Evolutionary conservation across 53 echinoderm and acorn worm species (phyloP).

Genomic region (Paelopatides confundens): DNA sequence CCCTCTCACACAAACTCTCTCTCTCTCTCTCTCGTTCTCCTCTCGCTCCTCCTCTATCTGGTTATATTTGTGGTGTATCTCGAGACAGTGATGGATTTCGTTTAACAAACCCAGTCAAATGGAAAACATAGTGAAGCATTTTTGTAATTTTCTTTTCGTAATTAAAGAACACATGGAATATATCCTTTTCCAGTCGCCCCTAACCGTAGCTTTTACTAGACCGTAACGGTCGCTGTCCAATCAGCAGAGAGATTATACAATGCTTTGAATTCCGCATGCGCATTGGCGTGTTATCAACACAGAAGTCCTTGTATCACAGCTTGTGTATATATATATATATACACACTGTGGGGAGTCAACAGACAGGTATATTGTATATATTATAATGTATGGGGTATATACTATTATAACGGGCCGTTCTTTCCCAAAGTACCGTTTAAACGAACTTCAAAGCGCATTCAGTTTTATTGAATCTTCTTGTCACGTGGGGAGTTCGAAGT

Average conservation of each 20-base stretch:
- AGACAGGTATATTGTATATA: too few species aligned
- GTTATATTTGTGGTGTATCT: too few species aligned
- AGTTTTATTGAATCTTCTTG: constrained; percentile 31
- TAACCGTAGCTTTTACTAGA: background rate
- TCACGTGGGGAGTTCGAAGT: constrained; percentile 22
- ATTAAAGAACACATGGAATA: background rate
- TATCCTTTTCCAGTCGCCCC: background rate
- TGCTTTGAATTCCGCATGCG: background rate
- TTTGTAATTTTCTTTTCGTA: background rate
- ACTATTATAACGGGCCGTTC: background rate
- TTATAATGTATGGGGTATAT: too few species aligned
- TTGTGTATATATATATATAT: too few species aligned
- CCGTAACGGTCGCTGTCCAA: constrained; percentile 39
- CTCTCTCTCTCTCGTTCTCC: too few species aligned
- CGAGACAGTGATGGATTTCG: background rate
- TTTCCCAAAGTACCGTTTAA: constrained; percentile 15
- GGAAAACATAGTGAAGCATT: background rate
- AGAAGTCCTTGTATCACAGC: too few species aligned
- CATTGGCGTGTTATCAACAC: background rate
- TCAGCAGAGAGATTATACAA: background rate
- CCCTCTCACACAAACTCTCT: too few species aligned
- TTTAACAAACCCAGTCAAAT: background rate
- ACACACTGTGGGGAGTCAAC: too few species aligned
- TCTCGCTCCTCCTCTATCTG: too few species aligned
- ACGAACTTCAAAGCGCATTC: background rate